Conservation (phyloP, 2,113 vertebrate genomes). For the Castor canadensis region DNA sequence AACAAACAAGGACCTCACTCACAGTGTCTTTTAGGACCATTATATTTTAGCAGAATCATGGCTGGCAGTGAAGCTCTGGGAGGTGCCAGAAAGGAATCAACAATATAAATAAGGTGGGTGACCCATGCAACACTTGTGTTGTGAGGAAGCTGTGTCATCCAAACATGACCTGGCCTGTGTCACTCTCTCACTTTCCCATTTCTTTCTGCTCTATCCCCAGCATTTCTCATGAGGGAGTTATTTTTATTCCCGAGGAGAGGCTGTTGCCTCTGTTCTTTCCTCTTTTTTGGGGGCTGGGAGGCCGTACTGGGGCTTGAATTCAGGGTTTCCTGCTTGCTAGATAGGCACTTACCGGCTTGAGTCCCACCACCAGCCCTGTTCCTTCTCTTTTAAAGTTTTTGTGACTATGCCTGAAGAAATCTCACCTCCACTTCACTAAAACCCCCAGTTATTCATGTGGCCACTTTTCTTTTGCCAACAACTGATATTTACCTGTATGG, state of each 20-base stretch:
- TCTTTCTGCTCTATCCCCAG: neutral
- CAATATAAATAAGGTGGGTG: neutral
- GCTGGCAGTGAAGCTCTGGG: neutral
- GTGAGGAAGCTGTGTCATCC: neutral
- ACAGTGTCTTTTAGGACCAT: neutral
- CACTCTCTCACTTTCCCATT: neutral
- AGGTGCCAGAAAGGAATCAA: slow-evolving; percentile 1
- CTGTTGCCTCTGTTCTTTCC: too few relatives aligned
- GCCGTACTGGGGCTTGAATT: too few relatives aligned
- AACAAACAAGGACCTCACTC: neutral
- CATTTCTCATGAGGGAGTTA: neutral
- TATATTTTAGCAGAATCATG: neutral
- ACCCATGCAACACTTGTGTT: neutral
- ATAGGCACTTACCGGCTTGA: too few relatives aligned
- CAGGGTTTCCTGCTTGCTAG: too few relatives aligned
- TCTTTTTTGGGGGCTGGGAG: too few relatives aligned
- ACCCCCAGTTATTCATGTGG: neutral
- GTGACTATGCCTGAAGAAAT: neutral
- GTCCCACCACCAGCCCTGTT: too few relatives aligned
- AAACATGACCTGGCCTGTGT: neutral
- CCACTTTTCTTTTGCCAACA: slow-evolving; percentile 27
- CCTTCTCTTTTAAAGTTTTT: slow-evolving; percentile 26
- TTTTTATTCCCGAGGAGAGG: neutral
- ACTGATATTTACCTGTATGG: too few relatives aligned
- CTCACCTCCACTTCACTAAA: slow-evolving; percentile 41